These are phyloP conservation scores for Epicampocera succincta DNA, from an alignment of 2,888 invertebrate genomes.

Conservation along the genomic window DNA sequence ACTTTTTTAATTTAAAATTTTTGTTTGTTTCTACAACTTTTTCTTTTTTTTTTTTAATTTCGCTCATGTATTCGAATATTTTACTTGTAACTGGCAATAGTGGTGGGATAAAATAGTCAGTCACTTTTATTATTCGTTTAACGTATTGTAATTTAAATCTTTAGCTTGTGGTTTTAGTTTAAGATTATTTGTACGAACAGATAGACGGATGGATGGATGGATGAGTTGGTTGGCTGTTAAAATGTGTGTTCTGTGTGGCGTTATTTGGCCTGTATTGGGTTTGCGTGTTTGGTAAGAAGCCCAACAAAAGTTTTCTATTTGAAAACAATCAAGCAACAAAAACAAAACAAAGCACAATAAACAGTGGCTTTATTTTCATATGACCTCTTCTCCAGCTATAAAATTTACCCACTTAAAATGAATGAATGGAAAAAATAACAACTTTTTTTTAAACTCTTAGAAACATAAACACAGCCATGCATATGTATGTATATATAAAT, in stretches of 20 bases:
- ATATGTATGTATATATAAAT: background rate
- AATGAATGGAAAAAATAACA: constrained; percentile 1
- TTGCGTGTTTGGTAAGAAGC: constrained; percentile 57
- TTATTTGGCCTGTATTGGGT: constrained; percentile 52
- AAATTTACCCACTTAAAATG: constrained; percentile 26
- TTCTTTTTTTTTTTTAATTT: background rate
- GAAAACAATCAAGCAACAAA: constrained; percentile 36
- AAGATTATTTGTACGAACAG: constrained; percentile 20
- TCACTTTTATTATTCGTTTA: constrained; percentile 29
- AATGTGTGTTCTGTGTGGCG: constrained; percentile 19
- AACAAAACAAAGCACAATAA: constrained; percentile 40
- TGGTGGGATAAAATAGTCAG: constrained; percentile 3
- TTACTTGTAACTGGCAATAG: background rate
- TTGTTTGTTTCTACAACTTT: no score
- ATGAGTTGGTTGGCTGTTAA: constrained; percentile 7
- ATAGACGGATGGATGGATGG: background rate
- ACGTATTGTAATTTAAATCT: constrained; percentile 67
- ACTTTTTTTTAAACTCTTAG: background rate
- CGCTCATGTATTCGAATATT: background rate
- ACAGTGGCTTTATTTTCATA: constrained; percentile 53
- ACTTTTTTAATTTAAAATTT: constrained; percentile 39
- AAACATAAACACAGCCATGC: background rate
- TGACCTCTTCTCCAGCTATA: constrained; percentile 54
- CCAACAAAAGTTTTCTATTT: constrained; percentile 62
- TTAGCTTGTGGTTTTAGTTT: constrained; percentile 62